Conservation (phyloP, 2,797 vertebrate genomes). For the Phalanger gymnotis region DNA sequence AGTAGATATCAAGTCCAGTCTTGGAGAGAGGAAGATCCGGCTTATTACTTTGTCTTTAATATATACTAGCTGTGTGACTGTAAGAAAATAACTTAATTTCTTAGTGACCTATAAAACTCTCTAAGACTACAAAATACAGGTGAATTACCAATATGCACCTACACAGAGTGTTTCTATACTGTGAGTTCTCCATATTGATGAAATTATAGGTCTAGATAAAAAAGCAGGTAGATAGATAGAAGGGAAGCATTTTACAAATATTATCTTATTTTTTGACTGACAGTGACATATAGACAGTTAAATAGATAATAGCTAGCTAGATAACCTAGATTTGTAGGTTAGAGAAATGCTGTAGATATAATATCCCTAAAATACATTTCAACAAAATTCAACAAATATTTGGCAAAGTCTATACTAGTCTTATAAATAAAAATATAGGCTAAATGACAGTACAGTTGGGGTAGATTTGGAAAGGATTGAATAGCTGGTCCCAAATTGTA, state of each 20-base stretch:
- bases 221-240: no score
- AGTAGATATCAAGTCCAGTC: background rate
- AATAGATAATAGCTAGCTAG: background rate
- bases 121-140: no score
- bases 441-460: background rate
- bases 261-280: background rate
- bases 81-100: background rate
- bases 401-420: background rate
- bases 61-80: background rate
- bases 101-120: background rate
- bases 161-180: no score
- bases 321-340: background rate
- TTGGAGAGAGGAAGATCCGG: background rate
- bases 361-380: background rate
- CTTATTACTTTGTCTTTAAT: background rate
- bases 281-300: background rate
- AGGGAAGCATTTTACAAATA: background rate
- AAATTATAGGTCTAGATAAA: no score
- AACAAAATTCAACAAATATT: background rate
- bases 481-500: background rate
- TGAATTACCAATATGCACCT: no score
- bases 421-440: background rate
- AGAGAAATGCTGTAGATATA: background rate
- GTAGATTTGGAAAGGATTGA: background rate
- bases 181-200: no score